Conservation (phyloP, 2,888 invertebrate genomes). For the Aspidapion aeneum region DNA sequence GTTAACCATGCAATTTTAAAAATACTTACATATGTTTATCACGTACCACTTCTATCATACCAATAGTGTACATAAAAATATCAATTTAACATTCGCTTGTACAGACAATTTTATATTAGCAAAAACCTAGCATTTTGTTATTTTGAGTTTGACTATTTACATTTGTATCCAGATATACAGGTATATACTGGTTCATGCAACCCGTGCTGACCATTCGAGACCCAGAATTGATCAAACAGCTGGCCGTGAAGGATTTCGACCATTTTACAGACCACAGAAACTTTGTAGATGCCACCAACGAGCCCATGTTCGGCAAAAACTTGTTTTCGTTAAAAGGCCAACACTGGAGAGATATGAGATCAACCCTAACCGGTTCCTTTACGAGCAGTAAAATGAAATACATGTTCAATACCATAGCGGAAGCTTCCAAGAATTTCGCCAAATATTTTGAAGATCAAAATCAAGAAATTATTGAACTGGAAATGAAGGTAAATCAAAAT, state of each 20-base stretch:
- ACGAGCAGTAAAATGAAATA: conserved; percentile 49
- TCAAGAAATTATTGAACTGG: conserved; percentile 33
- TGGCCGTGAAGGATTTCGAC: conserved; percentile 57
- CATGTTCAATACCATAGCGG: conserved; percentile 43
- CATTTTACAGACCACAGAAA: conserved; percentile 51
- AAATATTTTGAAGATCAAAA: conserved; percentile 20
- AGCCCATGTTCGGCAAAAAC: conserved; percentile 51
- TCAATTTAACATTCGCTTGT: too few relatives aligned
- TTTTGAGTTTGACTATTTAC: too few relatives aligned
- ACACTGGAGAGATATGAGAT: conserved; percentile 44
- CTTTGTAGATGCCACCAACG: conserved; percentile 38
- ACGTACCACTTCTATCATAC: too few relatives aligned
- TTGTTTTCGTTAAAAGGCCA: conserved; percentile 33
- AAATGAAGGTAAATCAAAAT: conserved; percentile 51
- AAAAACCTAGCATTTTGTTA: too few relatives aligned
- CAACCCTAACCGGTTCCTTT: conserved; percentile 47
- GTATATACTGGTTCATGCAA: conserved; percentile 29
- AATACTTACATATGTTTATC: too few relatives aligned
- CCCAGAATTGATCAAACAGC: conserved; percentile 56
- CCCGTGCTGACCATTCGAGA: conserved; percentile 54
- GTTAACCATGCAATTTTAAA: too few relatives aligned
- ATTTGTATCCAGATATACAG: too few relatives aligned
- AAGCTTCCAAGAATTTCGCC: conserved; percentile 23
- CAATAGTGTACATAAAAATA: too few relatives aligned
- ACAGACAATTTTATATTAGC: too few relatives aligned